A percentile compares a stretch with the other conserved stretches of the same genome.
Evolutionary conservation across 2,888 invertebrate genomes (phyloP).

Genomic region (Macrophya alboannulata): DNA sequence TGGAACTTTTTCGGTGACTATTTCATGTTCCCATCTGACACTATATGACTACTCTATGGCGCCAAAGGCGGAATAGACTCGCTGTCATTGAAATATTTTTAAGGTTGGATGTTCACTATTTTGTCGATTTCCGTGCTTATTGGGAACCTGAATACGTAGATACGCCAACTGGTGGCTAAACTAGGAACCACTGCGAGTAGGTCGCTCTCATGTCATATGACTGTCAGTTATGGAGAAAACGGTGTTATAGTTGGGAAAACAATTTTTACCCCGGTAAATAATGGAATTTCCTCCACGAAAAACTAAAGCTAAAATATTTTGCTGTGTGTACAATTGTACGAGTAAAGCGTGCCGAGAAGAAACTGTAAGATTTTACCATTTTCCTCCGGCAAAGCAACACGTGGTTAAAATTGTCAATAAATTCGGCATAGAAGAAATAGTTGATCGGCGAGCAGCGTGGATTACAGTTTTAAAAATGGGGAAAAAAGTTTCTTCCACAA

Average conservation of each 20-base stretch:
- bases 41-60: no score
- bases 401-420: conserved; percentile 49
- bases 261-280: not conserved
- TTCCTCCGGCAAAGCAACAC: conserved; percentile 2
- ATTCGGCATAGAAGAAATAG: conserved; percentile 49
- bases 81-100: no score
- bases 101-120: no score
- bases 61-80: no score
- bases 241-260: not conserved
- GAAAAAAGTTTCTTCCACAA: conserved; percentile 41
- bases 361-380: not conserved
- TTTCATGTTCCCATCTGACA: no score
- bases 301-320: conserved; percentile 14
- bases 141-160: conserved; percentile 17
- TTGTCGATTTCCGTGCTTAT: no score
- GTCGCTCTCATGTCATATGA: not conserved
- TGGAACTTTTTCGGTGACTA: no score
- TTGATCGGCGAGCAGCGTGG: conserved; percentile 52
- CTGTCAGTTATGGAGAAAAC: not conserved
- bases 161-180: not conserved
- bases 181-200: not conserved
- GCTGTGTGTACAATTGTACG: conserved; percentile 31
- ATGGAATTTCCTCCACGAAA: conserved; percentile 29
- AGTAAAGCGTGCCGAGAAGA: conserved; percentile 14
- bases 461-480: conserved; percentile 54